Percentiles rank a stretch among this genome's conserved stretches.
Evolutionary conservation across 2,888 invertebrate genomes (phyloP).

Genomic region (Nowickia ferox): DNA sequence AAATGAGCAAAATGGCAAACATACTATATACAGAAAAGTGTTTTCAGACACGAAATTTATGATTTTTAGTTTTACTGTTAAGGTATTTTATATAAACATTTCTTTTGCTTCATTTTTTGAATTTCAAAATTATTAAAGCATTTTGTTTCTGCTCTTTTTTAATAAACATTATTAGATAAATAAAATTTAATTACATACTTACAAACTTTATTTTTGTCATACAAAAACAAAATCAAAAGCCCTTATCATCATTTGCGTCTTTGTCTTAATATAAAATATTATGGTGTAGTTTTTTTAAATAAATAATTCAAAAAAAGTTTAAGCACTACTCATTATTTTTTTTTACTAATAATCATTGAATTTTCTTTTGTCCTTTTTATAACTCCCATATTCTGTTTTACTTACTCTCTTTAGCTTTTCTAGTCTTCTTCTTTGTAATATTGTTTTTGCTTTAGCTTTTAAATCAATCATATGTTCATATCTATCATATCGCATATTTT

Average conservation of each 20-base stretch:
- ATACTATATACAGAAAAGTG: neutral
- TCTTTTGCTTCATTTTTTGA: constrained; percentile 41
- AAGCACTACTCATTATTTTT: constrained; percentile 39
- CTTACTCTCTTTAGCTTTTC: constrained; percentile 21
- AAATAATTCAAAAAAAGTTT: constrained; percentile 42
- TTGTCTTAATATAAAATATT: constrained; percentile 57
- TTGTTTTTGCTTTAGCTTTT: constrained; percentile 67
- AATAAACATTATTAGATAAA: constrained; percentile 62
- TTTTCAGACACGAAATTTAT: constrained; percentile 33
- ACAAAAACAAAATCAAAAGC: constrained; percentile 59
- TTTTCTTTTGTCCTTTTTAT: constrained; percentile 16
- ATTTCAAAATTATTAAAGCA: constrained; percentile 60
- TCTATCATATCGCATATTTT: constrained; percentile 52
- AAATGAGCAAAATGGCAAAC: constrained; percentile 18
- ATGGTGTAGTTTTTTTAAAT: constrained; percentile 53
- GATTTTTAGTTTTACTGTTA: constrained; percentile 64
- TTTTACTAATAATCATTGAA: constrained; percentile 57
- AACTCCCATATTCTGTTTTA: constrained; percentile 9
- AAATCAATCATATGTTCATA: constrained; percentile 59
- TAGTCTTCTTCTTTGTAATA: constrained; percentile 56
- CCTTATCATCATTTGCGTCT: constrained; percentile 71
- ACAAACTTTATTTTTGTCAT: constrained; percentile 64
- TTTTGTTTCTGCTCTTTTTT: constrained; percentile 58
- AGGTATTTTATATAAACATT: constrained; percentile 60
- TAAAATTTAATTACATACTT: constrained; percentile 51